Evolutionary conservation across 2,797 vertebrate genomes (phyloP), one percentile per base, ranked within the genome.

Genomic region (Kryptolebias ocellatus): DNA sequence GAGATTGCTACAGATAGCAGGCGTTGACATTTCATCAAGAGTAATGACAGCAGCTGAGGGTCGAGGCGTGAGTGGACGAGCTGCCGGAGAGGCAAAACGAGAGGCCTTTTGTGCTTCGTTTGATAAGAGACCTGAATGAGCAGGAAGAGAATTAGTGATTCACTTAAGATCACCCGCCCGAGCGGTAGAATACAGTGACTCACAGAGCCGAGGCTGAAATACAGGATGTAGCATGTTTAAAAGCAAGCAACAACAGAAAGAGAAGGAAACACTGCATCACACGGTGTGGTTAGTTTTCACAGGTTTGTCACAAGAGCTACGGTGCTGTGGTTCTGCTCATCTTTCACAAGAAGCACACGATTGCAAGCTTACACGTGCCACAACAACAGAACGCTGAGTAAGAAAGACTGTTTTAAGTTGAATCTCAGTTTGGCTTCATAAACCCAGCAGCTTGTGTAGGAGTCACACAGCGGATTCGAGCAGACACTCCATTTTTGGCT

Each of bases 41-140:
- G 46, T 2, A 64, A 73, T 66, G 74, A 76, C 60, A 79, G 53
- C 46, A 64, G 72, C 52, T 16, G 64, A 66, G 66, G 69, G 61
- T 72, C 3, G 50, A 67, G 39, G 52, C 65, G 71, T 55, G 69
- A 53, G 61, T 9, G 16, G 61, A 59, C 59, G 8, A 20, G 39
- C 51, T 50, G 37, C 34, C 53, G 49, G 45, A 78, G 53, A 69
- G 59, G 49, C 60, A 2, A 42, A 72, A 72, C 57, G 7, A 74
- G 61, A 78, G 63, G 58, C n/a, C 39, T 52, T 60, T 49, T 27
- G 60, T 70, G 70, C 60, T 76, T 83, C 63, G 42, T 60, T 78
- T 62, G 77, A 80, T 78, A 81, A 83, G 67, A 65, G 16, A 59
- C 53, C 12, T 44, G 31, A 58, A 82, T 8, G 67, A 72, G 53